Evolutionary conservation across 2,797 vertebrate genomes (phyloP).

Genomic region (Neolamprologus multifasciatus): DNA sequence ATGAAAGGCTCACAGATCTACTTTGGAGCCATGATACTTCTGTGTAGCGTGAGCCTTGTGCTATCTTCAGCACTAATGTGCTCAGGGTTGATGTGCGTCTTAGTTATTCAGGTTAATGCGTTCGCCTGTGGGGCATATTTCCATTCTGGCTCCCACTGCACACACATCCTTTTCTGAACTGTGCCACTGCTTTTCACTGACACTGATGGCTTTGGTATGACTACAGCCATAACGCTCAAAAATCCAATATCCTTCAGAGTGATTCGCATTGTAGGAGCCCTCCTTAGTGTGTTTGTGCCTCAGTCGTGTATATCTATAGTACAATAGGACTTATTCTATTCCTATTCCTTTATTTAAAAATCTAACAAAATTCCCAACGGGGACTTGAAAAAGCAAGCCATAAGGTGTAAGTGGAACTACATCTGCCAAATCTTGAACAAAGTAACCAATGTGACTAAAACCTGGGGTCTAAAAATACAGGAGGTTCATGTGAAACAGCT

Average conservation of each 20-base stretch:
- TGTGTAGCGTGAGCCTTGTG: background rate
- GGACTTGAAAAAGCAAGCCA: background rate
- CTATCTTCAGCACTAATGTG: conserved; percentile 37
- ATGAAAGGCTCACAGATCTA: background rate
- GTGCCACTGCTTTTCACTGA: conserved; percentile 40
- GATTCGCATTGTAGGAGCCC: background rate
- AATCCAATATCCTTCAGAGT: conserved; percentile 5
- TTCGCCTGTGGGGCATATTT: conserved; percentile 57
- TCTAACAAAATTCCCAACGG: background rate
- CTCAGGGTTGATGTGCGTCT: conserved; percentile 44
- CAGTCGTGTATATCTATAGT: background rate
- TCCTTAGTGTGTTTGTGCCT: background rate
- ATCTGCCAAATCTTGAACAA: background rate
- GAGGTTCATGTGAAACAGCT: background rate
- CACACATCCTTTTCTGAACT: conserved; percentile 43
- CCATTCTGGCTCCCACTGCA: conserved; percentile 49
- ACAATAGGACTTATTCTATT: background rate
- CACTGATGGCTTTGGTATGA: conserved; percentile 27
- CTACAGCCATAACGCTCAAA: conserved; percentile 17
- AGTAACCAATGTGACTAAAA: background rate
- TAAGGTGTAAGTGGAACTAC: background rate
- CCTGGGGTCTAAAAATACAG: background rate
- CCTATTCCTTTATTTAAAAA: background rate
- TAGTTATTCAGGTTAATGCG: conserved; percentile 69
- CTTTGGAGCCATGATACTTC: background rate